A percentile compares a stretch with the other conserved stretches of the same genome.
These are phyloP conservation scores for Bovichtus variegatus DNA, from an alignment of 2,797 vertebrate genomes.

Conservation along the genomic window DNA sequence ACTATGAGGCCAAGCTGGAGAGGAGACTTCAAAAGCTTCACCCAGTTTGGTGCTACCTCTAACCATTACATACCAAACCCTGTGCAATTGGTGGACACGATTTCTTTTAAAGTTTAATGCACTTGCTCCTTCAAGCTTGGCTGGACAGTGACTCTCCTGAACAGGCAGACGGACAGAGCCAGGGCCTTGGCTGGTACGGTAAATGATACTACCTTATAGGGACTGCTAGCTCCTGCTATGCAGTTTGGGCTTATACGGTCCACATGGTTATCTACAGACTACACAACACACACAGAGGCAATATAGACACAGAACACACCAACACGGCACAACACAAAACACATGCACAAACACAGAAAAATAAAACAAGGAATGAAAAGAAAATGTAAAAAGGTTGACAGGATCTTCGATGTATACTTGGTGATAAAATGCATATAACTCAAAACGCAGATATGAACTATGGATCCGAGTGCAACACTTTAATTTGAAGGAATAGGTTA, in stretches of 20 bases:
- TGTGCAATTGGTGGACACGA: not conserved
- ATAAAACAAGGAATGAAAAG: slow-evolving; percentile 88
- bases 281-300: slow-evolving; percentile 89
- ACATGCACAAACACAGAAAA: slow-evolving; percentile 92
- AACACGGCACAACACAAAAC: slow-evolving; percentile 85
- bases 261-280: slow-evolving; percentile 98
- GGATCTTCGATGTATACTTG: slow-evolving; percentile 48
- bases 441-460: not conserved
- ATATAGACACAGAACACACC: slow-evolving; percentile 82
- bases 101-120: not conserved
- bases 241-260: slow-evolving; percentile 94
- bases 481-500: not conserved
- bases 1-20: slow-evolving; percentile 68
- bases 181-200: slow-evolving; percentile 72
- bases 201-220: slow-evolving; percentile 92
- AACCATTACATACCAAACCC: slow-evolving; percentile 12
- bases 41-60: slow-evolving; percentile 22
- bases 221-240: slow-evolving; percentile 93
- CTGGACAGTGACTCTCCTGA: slow-evolving; percentile 57
- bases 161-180: slow-evolving; percentile 70
- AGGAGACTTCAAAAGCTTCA: slow-evolving; percentile 41
- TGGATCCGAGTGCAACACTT: slow-evolving; percentile 12
- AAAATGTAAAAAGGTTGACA: slow-evolving; percentile 65
- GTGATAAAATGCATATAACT: slow-evolving; percentile 43
- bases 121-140: slow-evolving; percentile 61